A percentile compares a stretch with the other conserved stretches of the same genome.
Conservation (phyloP, 2,797 vertebrate species). For the Hoplostethus mediterraneus region DNA sequence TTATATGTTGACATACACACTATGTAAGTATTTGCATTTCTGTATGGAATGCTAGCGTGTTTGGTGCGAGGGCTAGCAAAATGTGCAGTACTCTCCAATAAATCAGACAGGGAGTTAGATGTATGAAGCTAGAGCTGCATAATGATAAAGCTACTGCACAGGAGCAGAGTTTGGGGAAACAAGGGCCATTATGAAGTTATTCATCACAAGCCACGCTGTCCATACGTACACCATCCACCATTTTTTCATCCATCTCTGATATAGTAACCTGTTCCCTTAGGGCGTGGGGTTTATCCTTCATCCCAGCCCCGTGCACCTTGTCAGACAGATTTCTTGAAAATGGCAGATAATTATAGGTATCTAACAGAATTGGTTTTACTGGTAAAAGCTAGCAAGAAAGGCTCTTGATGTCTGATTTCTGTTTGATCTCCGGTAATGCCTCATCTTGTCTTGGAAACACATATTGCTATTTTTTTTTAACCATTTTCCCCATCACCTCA, state of each 20-base stretch:
- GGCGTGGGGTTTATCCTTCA: conserved; percentile 27
- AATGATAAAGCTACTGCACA: conserved; percentile 60
- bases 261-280: conserved; percentile 5
- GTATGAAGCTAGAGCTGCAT: conserved; percentile 66
- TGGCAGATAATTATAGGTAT: conserved; percentile 1
- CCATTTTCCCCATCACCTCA: conserved; percentile 13
- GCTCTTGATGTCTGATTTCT: conserved; percentile 2
- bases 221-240: conserved; percentile 13
- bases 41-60: conserved; percentile 9
- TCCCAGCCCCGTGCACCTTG: conserved; percentile 32
- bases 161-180: conserved; percentile 59
- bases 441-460: conserved; percentile 6
- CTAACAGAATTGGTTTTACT: conserved; percentile 31
- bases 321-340: conserved; percentile 26
- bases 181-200: conserved; percentile 47
- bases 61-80: conserved; percentile 46
- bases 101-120: conserved; percentile 57
- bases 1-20: conserved; percentile 5
- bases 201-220: conserved; percentile 50
- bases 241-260: conserved; percentile 37
- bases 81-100: conserved; percentile 41
- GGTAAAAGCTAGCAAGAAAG: conserved; percentile 4
- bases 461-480: conserved; percentile 15
- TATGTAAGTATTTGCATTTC: conserved; percentile 46
- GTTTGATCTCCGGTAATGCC: conserved; percentile 17